phyloP scores from a whole-genome alignment of 2,113 vertebrate genomes.

The Brachirus orientalis region DNA sequence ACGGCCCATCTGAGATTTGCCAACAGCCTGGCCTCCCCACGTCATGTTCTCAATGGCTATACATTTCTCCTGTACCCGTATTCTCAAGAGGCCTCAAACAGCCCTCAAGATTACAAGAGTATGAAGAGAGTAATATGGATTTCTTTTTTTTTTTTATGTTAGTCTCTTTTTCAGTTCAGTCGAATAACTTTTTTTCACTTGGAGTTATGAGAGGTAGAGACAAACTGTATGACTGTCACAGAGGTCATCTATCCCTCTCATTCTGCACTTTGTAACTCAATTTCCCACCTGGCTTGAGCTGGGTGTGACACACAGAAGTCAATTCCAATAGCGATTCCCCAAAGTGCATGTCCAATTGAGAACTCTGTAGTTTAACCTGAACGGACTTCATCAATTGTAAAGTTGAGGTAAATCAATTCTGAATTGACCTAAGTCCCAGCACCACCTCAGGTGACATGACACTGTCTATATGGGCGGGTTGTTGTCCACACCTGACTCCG shows the following conservation, averaged over 20 bases:
- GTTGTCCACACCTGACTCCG: slow-evolving; percentile 59
- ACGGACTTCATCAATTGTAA: slow-evolving; percentile 80
- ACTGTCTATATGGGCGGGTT: slow-evolving; percentile 68
- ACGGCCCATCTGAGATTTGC: no score
- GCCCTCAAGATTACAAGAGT: slow-evolving; percentile 42
- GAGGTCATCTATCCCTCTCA: slow-evolving; percentile 65
- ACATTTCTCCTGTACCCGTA: slow-evolving; percentile 21
- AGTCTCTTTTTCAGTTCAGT: slow-evolving; percentile 53
- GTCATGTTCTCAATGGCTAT: background rate
- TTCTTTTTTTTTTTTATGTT: no score
- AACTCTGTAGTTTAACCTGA: slow-evolving; percentile 76
- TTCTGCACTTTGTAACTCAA: slow-evolving; percentile 69
- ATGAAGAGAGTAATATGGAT: slow-evolving; percentile 50
- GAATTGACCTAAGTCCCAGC: slow-evolving; percentile 71
- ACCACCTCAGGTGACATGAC: slow-evolving; percentile 67
- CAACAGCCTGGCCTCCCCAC: background rate
- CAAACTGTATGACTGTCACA: slow-evolving; percentile 58
- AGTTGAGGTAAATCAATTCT: slow-evolving; percentile 79
- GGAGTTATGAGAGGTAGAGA: slow-evolving; percentile 56
- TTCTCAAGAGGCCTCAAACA: slow-evolving; percentile 31
- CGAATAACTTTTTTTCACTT: slow-evolving; percentile 43
- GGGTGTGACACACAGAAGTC: slow-evolving; percentile 67
- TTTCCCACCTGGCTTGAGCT: slow-evolving; percentile 78
- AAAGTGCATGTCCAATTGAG: slow-evolving; percentile 72
- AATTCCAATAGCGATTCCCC: slow-evolving; percentile 69